Conservation (phyloP, 1,140 invertebrate species). For the Hypothenemus hampei region DNA sequence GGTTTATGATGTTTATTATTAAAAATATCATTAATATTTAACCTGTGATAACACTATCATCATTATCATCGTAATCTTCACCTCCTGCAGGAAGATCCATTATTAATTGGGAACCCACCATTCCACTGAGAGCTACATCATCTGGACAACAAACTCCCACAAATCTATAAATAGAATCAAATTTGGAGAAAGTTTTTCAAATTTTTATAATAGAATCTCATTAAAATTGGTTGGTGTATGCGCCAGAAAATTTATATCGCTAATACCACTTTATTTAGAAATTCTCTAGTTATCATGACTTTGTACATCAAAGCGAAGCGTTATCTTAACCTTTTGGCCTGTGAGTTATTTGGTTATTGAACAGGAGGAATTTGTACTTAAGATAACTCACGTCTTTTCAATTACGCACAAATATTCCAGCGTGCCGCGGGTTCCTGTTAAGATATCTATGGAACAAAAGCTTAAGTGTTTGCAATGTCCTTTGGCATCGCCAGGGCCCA, state of each 20-base stretch:
- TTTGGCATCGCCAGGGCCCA: constrained; percentile 53
- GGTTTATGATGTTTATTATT: neutral
- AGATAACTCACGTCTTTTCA: constrained; percentile 52
- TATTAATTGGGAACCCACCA: constrained; percentile 42
- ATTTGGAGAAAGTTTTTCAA: too few relatives aligned
- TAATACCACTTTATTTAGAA: too few relatives aligned
- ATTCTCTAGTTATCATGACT: too few relatives aligned
- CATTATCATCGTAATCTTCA: constrained; percentile 45
- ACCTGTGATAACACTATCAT: constrained; percentile 43
- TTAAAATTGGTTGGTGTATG: too few relatives aligned
- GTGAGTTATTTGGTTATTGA: too few relatives aligned
- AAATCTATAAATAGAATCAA: constrained; percentile 45
- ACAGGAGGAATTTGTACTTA: too few relatives aligned
- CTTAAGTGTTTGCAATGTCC: constrained; percentile 61
- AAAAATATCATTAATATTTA: neutral
- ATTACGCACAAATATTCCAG: constrained; percentile 65
- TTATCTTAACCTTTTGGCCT: too few relatives aligned
- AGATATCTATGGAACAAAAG: constrained; percentile 58
- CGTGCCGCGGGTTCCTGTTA: constrained; percentile 52
- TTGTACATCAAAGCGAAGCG: constrained; percentile 5
- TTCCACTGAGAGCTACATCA: constrained; percentile 39
- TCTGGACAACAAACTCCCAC: constrained; percentile 62
- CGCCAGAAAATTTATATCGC: too few relatives aligned
- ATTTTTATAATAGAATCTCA: too few relatives aligned
- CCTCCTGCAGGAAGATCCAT: constrained; percentile 47